Conservation (phyloP, 2,797 vertebrate species). For the Chrysocyon brachyurus region DNA sequence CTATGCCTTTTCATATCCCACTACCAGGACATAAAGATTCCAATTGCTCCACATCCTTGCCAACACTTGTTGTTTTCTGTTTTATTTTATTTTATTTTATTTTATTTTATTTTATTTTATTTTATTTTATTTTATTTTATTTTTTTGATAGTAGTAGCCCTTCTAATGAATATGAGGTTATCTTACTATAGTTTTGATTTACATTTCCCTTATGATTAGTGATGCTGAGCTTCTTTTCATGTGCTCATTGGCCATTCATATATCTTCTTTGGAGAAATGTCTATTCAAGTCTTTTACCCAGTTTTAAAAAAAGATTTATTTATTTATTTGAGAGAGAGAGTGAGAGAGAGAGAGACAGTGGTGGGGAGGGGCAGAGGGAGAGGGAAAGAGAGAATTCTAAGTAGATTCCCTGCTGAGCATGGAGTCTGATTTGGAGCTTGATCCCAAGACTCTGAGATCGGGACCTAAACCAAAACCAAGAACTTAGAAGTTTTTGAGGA, state of each 20-base stretch:
- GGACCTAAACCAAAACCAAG: too few species aligned
- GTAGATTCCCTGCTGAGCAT: too few species aligned
- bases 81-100: background rate
- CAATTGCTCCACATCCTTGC: background rate
- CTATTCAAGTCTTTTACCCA: background rate
- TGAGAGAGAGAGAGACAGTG: too few species aligned
- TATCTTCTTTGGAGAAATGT: background rate
- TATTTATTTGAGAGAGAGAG: too few species aligned
- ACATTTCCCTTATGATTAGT: background rate
- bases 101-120: too few species aligned
- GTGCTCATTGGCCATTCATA: background rate
- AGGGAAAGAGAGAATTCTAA: too few species aligned
- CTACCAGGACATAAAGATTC: background rate
- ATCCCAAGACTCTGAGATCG: too few species aligned
- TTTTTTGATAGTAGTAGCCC: background rate
- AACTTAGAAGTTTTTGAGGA: background rate
- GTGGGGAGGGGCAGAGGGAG: too few species aligned
- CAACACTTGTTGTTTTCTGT: background rate
- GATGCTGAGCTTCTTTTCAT: background rate
- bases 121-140: background rate
- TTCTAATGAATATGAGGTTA: background rate
- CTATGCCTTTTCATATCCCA: background rate
- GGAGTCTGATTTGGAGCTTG: too few species aligned
- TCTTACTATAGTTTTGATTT: background rate
- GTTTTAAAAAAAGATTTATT: background rate